These are phyloP conservation scores for Porites lutea DNA, from an alignment of 64 coral and sea anemone genomes.

Conservation along the genomic window DNA sequence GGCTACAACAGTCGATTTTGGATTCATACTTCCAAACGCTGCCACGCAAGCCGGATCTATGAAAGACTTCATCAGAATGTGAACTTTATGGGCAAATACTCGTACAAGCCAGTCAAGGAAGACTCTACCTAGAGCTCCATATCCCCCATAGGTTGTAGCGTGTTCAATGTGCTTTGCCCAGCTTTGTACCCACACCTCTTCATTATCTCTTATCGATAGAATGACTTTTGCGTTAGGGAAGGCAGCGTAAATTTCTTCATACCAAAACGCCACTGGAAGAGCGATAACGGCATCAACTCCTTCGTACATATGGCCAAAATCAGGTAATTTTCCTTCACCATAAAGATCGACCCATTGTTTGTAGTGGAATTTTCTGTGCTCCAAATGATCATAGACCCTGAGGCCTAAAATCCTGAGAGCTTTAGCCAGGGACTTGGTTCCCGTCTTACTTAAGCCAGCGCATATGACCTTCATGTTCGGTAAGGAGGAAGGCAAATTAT, in stretches of 20 bases:
- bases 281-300: conserved; percentile 29
- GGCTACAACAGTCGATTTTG: not conserved
- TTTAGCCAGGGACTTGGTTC: conserved; percentile 12
- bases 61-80: no score
- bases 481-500: no score
- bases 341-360: conserved; percentile 26
- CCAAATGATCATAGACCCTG: not conserved
- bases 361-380: not conserved
- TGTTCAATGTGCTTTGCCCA: not conserved
- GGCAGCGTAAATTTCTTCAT: conserved; percentile 12
- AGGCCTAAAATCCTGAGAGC: conserved; percentile 13
- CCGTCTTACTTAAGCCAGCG: conserved; percentile 25
- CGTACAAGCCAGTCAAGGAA: not conserved
- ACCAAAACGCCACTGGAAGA: conserved; percentile 11
- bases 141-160: not conserved
- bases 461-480: not conserved
- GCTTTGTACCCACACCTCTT: conserved; percentile 21
- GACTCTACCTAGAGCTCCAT: no score
- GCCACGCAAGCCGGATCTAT: not conserved
- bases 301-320: conserved; percentile 18
- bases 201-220: conserved; percentile 12
- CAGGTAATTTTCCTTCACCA: not conserved
- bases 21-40: not conserved
- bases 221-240: conserved; percentile 44
- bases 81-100: not conserved